phyloP scores from a whole-genome alignment of 2,113 vertebrate genomes.

The Hypanus sabinus region DNA sequence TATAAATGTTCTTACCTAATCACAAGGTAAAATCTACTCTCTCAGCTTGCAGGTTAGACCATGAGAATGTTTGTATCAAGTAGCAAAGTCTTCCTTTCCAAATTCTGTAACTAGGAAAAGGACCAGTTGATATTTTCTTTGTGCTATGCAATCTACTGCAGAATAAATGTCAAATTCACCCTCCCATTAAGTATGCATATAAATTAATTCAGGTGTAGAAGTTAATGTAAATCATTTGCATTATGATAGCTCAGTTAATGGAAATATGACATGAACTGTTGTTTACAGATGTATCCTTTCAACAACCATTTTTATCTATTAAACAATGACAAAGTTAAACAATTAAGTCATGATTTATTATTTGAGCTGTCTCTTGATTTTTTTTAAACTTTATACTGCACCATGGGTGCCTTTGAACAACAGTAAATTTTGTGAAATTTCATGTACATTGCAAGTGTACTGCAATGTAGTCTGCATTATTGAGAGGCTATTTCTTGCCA shows the following conservation, averaged over 20 bases:
- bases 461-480: neutral
- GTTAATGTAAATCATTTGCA: neutral
- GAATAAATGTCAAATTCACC: neutral
- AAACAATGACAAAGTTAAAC: neutral
- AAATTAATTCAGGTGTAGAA: neutral
- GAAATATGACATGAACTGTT: neutral
- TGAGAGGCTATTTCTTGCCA: neutral
- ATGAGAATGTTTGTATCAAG: neutral
- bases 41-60: no score
- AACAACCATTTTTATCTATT: neutral
- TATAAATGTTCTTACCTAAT: no score
- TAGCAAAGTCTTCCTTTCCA: neutral
- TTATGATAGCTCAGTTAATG: neutral
- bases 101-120: neutral
- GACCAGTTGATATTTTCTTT: neutral
- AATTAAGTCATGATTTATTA: neutral
- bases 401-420: neutral
- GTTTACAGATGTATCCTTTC: no score
- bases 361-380: neutral
- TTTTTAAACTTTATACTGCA: conserved; percentile 6
- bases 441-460: neutral
- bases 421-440: neutral
- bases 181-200: neutral
- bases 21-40: no score
- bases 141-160: neutral